Percentiles rank a stretch among this genome's conserved stretches.
Evolutionary conservation across 2,797 vertebrate genomes (phyloP).

Genomic region (Harpagifer antarcticus): DNA sequence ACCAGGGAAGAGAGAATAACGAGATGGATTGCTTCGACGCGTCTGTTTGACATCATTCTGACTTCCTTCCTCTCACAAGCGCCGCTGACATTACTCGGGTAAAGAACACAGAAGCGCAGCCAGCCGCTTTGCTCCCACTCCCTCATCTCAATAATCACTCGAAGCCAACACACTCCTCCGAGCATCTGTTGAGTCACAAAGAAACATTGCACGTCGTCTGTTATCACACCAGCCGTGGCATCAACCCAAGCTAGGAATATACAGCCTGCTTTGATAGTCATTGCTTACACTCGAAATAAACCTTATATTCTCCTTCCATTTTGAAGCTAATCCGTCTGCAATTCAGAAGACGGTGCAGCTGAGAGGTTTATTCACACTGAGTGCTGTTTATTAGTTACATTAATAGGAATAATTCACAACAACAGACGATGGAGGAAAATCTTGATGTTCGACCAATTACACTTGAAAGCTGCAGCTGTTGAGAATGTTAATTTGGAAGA

Average conservation of each 20-base stretch:
- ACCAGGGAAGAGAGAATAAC: constrained; percentile 19
- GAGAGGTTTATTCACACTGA: constrained; percentile 19
- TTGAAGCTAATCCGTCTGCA: constrained; percentile 24
- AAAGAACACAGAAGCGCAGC: constrained; percentile 45
- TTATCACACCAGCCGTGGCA: constrained; percentile 59
- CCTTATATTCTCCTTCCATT: constrained; percentile 8
- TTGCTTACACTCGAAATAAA: constrained; percentile 26
- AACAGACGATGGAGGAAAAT: constrained; percentile 50
- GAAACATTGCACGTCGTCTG: constrained; percentile 55
- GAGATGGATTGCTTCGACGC: constrained; percentile 46
- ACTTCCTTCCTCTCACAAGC: constrained; percentile 55
- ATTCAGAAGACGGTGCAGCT: constrained; percentile 43
- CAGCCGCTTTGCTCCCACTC: constrained; percentile 45
- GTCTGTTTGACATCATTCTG: constrained; percentile 51
- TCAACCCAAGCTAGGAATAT: constrained; percentile 46
- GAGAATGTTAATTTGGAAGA: constrained; percentile 58
- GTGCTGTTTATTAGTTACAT: constrained; percentile 40
- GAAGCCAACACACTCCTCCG: constrained; percentile 68
- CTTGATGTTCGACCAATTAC: constrained; percentile 52
- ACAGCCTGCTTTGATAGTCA: constrained; percentile 44
- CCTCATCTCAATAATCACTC: constrained; percentile 51
- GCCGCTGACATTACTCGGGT: constrained; percentile 45
- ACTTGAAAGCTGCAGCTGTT: constrained; percentile 66
- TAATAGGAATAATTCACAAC: constrained; percentile 47
- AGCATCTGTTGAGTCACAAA: constrained; percentile 76